phyloP scores from a whole-genome alignment of 2,113 vertebrate species.

The Poeciliopsis prolifica region DNA sequence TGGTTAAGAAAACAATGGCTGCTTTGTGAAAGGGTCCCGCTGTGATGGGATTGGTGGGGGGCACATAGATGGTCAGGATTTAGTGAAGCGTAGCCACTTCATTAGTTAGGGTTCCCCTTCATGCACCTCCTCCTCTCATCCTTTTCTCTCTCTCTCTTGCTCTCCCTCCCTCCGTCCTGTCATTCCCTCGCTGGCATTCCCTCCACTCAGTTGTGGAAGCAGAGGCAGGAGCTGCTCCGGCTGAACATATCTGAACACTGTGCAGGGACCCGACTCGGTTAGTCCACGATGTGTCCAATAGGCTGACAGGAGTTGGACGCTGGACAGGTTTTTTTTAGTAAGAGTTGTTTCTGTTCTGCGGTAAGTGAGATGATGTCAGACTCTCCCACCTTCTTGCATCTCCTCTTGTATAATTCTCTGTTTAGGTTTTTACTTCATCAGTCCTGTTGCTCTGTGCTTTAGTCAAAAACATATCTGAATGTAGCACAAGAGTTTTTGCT shows the following conservation, averaged over 20 bases:
- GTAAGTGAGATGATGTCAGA: too few species aligned
- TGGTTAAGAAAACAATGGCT: constrained; percentile 66
- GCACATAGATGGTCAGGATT: constrained; percentile 29
- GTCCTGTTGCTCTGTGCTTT: constrained; percentile 8
- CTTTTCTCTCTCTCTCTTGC: neutral
- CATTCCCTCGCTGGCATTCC: constrained; percentile 35
- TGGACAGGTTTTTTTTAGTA: too few species aligned
- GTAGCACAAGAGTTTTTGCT: neutral
- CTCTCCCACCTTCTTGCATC: too few species aligned
- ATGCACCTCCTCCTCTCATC: constrained; percentile 49
- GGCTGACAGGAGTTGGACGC: neutral
- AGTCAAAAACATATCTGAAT: neutral
- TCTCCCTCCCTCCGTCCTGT: constrained; percentile 14
- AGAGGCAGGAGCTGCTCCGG: constrained; percentile 28
- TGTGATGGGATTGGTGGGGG: constrained; percentile 56
- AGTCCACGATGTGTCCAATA: constrained; percentile 17
- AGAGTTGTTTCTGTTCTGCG: too few species aligned
- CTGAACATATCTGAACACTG: constrained; percentile 9
- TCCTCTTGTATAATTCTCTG: too few species aligned
- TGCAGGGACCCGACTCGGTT: neutral
- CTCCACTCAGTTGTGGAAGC: constrained; percentile 44
- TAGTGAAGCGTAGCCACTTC: constrained; percentile 70
- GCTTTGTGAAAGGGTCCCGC: constrained; percentile 72
- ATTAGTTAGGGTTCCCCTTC: constrained; percentile 71
- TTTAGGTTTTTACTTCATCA: constrained; percentile 26